Percentiles rank a stretch among this genome's conserved stretches.
Evolutionary conservation across 2,113 vertebrate genomes (phyloP).

Genomic region (Mesitornis unicolor): DNA sequence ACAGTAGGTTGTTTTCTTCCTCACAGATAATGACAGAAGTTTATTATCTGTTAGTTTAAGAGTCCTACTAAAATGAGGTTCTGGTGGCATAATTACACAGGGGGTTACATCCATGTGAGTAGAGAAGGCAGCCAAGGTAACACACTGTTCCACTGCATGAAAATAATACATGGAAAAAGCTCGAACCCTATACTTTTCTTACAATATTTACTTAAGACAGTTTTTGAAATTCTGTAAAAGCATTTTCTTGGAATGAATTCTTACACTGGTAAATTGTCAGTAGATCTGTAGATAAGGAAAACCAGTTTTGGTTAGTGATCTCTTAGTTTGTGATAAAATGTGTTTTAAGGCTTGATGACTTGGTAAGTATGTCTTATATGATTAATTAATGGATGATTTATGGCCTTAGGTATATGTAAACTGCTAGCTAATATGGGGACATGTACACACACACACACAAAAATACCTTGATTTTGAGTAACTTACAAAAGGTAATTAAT

Average conservation of each 20-base stretch:
- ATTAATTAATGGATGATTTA: not conserved
- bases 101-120: not conserved
- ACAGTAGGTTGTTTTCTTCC: conserved; percentile 18
- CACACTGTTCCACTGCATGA: not conserved
- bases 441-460: not conserved
- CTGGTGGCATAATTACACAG: not conserved
- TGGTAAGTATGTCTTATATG: not conserved
- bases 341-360: not conserved
- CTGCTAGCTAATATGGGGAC: not conserved
- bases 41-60: conserved; percentile 39
- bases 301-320: not conserved
- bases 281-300: conserved; percentile 26
- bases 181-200: not conserved
- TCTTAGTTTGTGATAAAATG: not conserved
- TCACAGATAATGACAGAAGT: not conserved
- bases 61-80: not conserved
- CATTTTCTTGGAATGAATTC: not conserved
- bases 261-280: not conserved
- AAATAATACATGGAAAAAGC: not conserved
- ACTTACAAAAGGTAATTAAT: not conserved
- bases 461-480: not conserved
- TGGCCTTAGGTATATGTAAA: not conserved
- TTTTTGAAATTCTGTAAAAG: not conserved
- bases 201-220: not conserved
- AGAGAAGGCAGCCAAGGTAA: not conserved